Evolutionary conservation across 2,797 vertebrate species (phyloP).

Genomic region (Sebastes taczanowskii): DNA sequence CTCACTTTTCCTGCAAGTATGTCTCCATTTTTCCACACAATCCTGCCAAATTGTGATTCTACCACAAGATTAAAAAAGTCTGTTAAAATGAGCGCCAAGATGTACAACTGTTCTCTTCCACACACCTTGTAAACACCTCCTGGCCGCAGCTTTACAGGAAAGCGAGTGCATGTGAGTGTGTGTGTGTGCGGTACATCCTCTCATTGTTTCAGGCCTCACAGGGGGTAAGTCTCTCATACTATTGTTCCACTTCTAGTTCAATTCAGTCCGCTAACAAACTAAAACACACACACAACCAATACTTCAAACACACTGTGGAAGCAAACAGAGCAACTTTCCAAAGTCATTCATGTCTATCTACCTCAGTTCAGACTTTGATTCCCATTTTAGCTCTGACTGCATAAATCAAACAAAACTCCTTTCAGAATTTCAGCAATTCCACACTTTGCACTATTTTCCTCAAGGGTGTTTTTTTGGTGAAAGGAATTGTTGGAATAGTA

Average conservation of each 20-base stretch:
- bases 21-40: not conserved
- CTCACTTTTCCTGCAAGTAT: not conserved
- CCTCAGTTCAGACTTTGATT: not conserved
- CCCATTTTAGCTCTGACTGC: not conserved
- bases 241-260: constrained; percentile 56
- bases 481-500: not conserved
- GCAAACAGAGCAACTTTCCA: not conserved
- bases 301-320: constrained; percentile 36
- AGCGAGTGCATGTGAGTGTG: not conserved
- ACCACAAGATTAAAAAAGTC: not conserved
- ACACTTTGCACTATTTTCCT: not conserved
- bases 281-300: constrained; percentile 14
- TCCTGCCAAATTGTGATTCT: not conserved
- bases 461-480: not conserved
- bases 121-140: constrained; percentile 51
- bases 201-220: constrained; percentile 75
- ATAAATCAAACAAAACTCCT: not conserved
- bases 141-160: constrained; percentile 58
- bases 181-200: constrained; percentile 73
- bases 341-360: not conserved
- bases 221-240: constrained; percentile 45
- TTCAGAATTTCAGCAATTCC: not conserved
- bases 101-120: not conserved
- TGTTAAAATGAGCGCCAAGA: constrained; percentile 7
- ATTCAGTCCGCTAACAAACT: constrained; percentile 35